Base-by-base conservation (phyloP, 2,797 vertebrate species). In the Pseudotriccus pelzelni region DNA sequence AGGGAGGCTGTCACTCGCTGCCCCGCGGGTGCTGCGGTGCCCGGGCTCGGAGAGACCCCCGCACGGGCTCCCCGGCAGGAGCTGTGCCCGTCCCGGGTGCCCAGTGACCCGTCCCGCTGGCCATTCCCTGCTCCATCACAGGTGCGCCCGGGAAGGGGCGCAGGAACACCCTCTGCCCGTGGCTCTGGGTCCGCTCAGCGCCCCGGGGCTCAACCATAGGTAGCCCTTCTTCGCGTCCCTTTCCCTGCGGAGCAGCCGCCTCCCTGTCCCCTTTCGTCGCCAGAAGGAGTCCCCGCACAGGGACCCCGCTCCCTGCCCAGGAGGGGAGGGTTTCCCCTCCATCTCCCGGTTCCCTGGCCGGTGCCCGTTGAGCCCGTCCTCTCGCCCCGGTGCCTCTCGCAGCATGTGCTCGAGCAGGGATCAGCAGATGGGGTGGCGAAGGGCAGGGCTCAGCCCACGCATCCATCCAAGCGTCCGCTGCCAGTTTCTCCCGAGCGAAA, bases 391-490 rank as follows among this genome's bases (percentile, higher is more conserved):
- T 41, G 34, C 21, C 62, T 55, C 22, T 68, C 0, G 1, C 76
- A 14, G 59, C 74, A 1, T 27, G 59, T 59, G 74, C 63, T 64
- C n/a, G 32, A 1, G 2, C 25, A 15, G 69, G 4, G 16, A 5
- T 64, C 39, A 8, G 58, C 32, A 16, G 11, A 20, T 7, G 55
- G 2, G 6, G 20, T 21, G 49, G 32, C 5, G 2, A 36, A 84
- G 73, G 37, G 49, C 86, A 81, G 78, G 70, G 84, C 75, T 91
- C 88, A 50, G 34, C 59, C 85, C 10, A 5, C 4, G 6, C 66
- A 9, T 27, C 47, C 52, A 1, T 32, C 67, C 43, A 0, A 1
- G 63, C 6, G 3, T 75, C 64, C 12, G 53, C 32, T 67, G n/a
- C 1, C 1, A 20, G 30, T 53, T 74, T 14, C 41, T 70, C 15